Base-by-base conservation (phyloP, 2,888 invertebrate genomes). In the Cephus nigrinus region DNA sequence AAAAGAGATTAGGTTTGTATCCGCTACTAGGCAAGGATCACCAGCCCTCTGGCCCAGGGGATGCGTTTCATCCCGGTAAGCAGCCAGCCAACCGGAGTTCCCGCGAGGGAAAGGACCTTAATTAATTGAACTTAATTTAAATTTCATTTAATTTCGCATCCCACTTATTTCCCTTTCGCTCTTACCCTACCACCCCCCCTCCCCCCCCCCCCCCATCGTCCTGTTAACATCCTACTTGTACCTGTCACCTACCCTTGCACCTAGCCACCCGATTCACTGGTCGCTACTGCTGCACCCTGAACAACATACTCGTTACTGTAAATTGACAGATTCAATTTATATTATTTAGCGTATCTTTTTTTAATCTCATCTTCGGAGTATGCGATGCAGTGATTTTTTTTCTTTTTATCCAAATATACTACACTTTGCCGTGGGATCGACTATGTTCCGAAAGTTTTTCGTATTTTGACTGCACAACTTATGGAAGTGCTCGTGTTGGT, bases 111-210 rank as follows among this genome's bases (percentile, higher is more conserved):
- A 83, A 83, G 84, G 79, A 84, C 55, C 85, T 88, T 87, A 89
- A 88, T 89, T 89, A 88, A 89, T 89, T 88, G 87, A 88, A 87
- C 86, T 87, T 86, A 88, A 89, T 88, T 87, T 86, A 84, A 89
- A 89, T 89, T 88, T 87, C 86, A 89, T 89, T 88, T 85, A 85
- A 89, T 88, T 88, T 85, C 83, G 76, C 78, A 78, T 76, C 30
- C 74, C 74, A 74, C 55, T 35, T 33, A 34, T 78, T 69, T 73
- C 75, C 30, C 15, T n/a, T 36, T 33, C 69, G 33, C 15, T 74
- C 72, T 31, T 30, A 40, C n/a, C 33, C 72, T 35, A 12, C 35
- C 3, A 35, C 12, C 35, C 33, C 32, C 0, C 32, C 32, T 4
- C 34, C 11, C 1, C 1, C n/a, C 32, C 69, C 11, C 74, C 23